phyloP scores from a whole-genome alignment of 1,140 invertebrate species.

The Drosophila ohnishii region DNA sequence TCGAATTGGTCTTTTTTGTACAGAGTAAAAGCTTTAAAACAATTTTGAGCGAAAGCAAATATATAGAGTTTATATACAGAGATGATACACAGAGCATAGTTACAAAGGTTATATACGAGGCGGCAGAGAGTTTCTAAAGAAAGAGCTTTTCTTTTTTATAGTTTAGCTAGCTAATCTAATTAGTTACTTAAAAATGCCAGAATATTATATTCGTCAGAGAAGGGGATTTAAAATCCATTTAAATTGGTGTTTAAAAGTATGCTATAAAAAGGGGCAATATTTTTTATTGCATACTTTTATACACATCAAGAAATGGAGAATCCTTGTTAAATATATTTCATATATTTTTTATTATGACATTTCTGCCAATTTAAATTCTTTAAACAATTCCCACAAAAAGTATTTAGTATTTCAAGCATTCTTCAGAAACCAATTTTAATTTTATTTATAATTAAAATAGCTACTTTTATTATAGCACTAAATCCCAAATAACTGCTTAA shows the following conservation, averaged over 20 bases:
- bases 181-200: too few species aligned
- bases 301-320: too few species aligned
- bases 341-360: neutral
- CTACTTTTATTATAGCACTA: conserved; percentile 8
- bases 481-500: neutral
- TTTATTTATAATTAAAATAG: neutral
- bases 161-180: neutral
- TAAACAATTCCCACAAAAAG: too few species aligned
- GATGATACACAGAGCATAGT: conserved; percentile 39
- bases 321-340: neutral
- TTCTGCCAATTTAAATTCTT: neutral
- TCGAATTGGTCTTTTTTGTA: conserved; percentile 23
- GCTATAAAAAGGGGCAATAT: neutral
- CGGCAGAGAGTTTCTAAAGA: conserved; percentile 11
- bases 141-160: neutral
- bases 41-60: conserved; percentile 65
- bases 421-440: neutral
- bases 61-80: conserved; percentile 17
- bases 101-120: conserved; percentile 20
- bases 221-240: neutral
- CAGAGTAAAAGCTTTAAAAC: conserved; percentile 69
- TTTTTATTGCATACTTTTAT: neutral
- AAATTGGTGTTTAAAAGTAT: neutral
- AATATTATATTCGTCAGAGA: neutral
- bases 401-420: neutral